Conservation (phyloP, 2,888 invertebrate genomes). For the Tetragonula carbonaria region DNA sequence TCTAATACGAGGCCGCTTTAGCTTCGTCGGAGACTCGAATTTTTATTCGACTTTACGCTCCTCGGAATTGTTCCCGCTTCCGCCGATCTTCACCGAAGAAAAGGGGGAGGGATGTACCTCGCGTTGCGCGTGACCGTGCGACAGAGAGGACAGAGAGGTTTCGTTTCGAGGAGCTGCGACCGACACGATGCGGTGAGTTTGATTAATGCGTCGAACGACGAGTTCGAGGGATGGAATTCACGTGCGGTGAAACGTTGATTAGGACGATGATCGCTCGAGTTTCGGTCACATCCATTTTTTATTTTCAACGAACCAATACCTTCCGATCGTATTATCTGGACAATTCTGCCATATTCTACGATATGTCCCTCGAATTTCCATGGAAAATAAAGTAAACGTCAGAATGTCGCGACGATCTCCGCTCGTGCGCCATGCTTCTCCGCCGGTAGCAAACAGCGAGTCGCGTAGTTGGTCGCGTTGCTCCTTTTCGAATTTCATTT, state of each 20-base stretch:
- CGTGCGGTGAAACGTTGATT: conserved; percentile 12
- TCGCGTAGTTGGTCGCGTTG: conserved; percentile 35
- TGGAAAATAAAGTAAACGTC: neutral
- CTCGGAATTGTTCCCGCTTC: conserved; percentile 41
- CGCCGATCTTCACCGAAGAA: neutral
- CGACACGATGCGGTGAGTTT: conserved; percentile 13
- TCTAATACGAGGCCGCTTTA: conserved; percentile 52
- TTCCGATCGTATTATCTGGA: no score
- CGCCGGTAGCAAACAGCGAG: conserved; percentile 12
- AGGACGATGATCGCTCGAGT: neutral
- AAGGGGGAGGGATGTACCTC: conserved; percentile 5
- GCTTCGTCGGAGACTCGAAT: conserved; percentile 38
- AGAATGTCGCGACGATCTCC: neutral
- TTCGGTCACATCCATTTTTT: neutral
- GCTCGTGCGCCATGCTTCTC: neutral
- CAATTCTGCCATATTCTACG: neutral
- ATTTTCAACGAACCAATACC: no score
- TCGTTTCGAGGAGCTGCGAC: conserved; percentile 8
- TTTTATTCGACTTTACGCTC: conserved; percentile 40
- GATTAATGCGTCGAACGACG: conserved; percentile 23
- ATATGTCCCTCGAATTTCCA: neutral
- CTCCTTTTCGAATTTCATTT: conserved; percentile 64
- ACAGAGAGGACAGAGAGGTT: no score
- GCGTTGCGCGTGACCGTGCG: neutral
- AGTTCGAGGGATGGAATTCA: conserved; percentile 9